A percentile compares a stretch with the other conserved stretches of the same genome.
Evolutionary conservation across 2,797 vertebrate genomes (phyloP).

Genomic region (Nothura maculosa): DNA sequence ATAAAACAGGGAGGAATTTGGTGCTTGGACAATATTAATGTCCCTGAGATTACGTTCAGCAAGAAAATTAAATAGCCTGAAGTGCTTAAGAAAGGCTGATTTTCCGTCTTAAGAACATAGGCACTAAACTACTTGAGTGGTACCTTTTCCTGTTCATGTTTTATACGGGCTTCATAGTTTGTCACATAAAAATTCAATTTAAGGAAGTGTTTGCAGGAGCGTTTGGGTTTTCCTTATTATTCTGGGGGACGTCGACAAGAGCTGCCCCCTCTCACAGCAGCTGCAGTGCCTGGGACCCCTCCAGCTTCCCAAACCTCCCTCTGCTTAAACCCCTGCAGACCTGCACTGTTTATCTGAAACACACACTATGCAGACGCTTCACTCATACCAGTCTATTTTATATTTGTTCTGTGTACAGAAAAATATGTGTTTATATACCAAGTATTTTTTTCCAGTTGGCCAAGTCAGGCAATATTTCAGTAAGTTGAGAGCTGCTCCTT

Average conservation of each 20-base stretch:
- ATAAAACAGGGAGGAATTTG: background rate
- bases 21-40: background rate
- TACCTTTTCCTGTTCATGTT: background rate
- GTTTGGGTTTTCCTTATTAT: background rate
- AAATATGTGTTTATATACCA: background rate
- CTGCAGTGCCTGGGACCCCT: background rate
- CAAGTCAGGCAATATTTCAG: background rate
- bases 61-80: background rate
- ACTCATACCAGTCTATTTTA: too few relatives aligned
- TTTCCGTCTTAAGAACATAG: background rate
- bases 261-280: background rate
- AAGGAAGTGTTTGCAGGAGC: too few relatives aligned
- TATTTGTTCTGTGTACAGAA: too few relatives aligned
- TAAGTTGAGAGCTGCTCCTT: background rate
- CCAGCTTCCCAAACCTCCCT: background rate
- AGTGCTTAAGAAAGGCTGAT: background rate
- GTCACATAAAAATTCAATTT: background rate
- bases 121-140: background rate
- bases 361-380: rapidly evolving
- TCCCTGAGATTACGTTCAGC: background rate
- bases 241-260: background rate
- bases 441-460: background rate
- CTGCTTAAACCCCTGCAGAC: background rate
- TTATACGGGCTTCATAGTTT: rapidly evolving
- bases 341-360: background rate